phyloP scores from a whole-genome alignment of 1,140 invertebrate genomes.

The Mya arenaria region DNA sequence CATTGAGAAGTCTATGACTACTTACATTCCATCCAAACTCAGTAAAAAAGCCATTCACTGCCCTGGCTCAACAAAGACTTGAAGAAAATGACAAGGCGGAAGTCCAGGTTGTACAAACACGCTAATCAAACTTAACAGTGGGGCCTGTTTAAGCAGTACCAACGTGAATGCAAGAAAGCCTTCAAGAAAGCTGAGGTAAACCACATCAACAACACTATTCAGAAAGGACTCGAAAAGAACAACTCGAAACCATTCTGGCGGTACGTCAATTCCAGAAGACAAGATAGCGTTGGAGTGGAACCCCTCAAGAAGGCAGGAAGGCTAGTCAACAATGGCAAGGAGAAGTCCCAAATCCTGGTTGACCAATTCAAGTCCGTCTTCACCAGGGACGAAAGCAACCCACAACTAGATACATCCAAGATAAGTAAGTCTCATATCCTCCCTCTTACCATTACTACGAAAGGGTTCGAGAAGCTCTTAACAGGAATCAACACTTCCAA shows the following conservation, averaged over 20 bases:
- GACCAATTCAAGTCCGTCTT: conserved; percentile 51
- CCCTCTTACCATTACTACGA: conserved; percentile 3
- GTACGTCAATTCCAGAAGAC: conserved; percentile 26
- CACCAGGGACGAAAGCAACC: neutral
- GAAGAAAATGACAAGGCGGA: neutral
- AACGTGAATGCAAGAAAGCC: no score
- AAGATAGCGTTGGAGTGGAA: conserved; percentile 44
- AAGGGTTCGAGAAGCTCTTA: conserved; percentile 17
- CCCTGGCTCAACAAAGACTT: conserved; percentile 38
- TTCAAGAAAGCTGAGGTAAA: conserved; percentile 44
- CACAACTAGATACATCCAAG: neutral
- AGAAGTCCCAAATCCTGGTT: conserved; percentile 28
- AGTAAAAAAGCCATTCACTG: conserved; percentile 35
- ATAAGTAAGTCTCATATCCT: neutral
- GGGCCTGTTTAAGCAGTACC: no score
- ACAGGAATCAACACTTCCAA: neutral
- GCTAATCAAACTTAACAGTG: conserved; percentile 18
- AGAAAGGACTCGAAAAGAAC: conserved; percentile 26
- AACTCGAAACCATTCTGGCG: conserved; percentile 33
- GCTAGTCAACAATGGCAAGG: conserved; percentile 24
- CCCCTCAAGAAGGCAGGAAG: conserved; percentile 29
- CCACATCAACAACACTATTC: conserved; percentile 37
- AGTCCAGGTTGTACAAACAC: conserved; percentile 33
- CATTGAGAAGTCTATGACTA: neutral
- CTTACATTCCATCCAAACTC: conserved; percentile 26